Evolutionary conservation across 1,140 invertebrate genomes (phyloP), one percentile per base, ranked within the genome.

Genomic region (Heliconius nattereri): DNA sequence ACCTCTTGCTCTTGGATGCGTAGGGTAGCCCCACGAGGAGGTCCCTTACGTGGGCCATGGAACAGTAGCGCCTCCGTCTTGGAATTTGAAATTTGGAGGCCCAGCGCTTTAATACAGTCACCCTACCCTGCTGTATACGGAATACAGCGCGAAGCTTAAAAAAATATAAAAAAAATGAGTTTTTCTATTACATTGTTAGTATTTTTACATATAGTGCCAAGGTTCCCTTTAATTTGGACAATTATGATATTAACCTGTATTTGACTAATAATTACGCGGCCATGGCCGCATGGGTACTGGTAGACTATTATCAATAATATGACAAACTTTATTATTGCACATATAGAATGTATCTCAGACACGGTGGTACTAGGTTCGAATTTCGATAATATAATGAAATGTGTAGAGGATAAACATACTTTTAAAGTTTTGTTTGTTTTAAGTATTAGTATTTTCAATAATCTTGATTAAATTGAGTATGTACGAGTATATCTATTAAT

Each of bases 161-260:
- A 45, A 40, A 40, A 13, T 5, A 0, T 6, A 5, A 45, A 45
- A 45, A 16, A 45, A 13, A 11, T 45, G 23, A 66, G n/a, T 57
- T 57, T 57, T 57, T 3, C 8, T 9, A 57, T 20, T 20, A 20
- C 49, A 20, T 16, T 6, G 60, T 66, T n/a, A 29, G 3, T 66
- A 66, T 66, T 66, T 26, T 26, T 1, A 16, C 26, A 26, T 26
- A 66, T 8, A 29, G 26, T 29, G 60, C n/a, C 60, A n/a, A 66
- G 60, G 60, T 13, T 29, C 29, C 60, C 9, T 66, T 11, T 66
- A 66, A 66, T 66, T 26, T 66, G 8, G 60, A 66, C 26, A 66
- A 66, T 66, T 66, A 29, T 66, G 60, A 66, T 29, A 66, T 66
- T 66, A 66, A 66, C 60, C 60, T 66, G 13, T 2, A 66, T 66